A percentile compares a stretch with the other conserved stretches of the same genome.
Evolutionary conservation across 2,113 vertebrate species (phyloP).

Genomic region (Rafetus swinhoei): DNA sequence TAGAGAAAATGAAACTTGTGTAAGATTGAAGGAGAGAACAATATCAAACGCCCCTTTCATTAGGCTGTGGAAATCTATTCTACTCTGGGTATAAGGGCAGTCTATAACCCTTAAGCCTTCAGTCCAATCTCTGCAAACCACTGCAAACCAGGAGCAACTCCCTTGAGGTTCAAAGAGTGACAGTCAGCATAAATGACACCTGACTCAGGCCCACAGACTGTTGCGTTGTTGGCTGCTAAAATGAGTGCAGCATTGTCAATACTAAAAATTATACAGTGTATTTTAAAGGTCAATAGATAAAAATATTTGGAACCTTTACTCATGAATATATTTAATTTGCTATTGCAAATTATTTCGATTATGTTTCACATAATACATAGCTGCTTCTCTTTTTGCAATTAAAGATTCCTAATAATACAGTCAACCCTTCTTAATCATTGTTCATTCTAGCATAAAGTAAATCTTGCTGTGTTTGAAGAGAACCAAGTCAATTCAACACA

Average conservation of each 20-base stretch:
- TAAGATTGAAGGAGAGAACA: background rate
- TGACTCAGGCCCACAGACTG: background rate
- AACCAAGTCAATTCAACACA: conserved; percentile 56
- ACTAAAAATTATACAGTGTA: background rate
- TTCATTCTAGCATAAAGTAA: conserved; percentile 71
- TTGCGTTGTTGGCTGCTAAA: background rate
- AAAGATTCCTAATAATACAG: conserved; percentile 68
- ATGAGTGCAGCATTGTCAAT: background rate
- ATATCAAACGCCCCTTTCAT: background rate
- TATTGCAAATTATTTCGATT: conserved; percentile 56
- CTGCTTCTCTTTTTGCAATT: conserved; percentile 60
- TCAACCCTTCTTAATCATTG: conserved; percentile 61
- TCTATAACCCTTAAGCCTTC: background rate
- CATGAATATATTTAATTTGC: conserved; percentile 73
- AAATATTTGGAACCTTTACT: conserved; percentile 50
- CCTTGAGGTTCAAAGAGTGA: background rate
- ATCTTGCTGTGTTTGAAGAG: conserved; percentile 70
- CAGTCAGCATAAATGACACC: background rate
- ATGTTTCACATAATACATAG: conserved; percentile 62
- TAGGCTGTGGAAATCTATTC: background rate
- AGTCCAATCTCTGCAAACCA: background rate
- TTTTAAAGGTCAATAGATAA: conserved; percentile 52
- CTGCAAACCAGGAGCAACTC: background rate
- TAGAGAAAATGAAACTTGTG: background rate
- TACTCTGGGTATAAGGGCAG: background rate